Conservation (phyloP, 2,113 vertebrate genomes). For the Lepidothrix coronata region DNA sequence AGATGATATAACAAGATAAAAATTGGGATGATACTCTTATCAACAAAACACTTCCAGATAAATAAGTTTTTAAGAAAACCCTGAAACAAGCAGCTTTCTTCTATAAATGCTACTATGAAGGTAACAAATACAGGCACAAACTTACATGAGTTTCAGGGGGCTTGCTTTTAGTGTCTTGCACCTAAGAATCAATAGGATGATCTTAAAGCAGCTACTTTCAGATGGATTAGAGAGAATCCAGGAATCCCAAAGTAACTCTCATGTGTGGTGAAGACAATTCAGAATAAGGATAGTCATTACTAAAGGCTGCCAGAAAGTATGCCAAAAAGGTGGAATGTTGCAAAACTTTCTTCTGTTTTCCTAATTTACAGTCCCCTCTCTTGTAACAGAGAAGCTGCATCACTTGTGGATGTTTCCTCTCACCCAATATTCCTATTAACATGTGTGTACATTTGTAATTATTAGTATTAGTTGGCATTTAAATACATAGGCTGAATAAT, state of each 20-base stretch:
- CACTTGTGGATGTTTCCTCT: background rate
- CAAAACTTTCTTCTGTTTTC: conserved; percentile 3
- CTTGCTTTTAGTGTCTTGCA: conserved; percentile 65
- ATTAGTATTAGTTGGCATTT: background rate
- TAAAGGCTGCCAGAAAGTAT: conserved; percentile 53
- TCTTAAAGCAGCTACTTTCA: conserved; percentile 69
- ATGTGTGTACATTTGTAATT: background rate
- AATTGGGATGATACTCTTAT: background rate
- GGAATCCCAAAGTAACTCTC: conserved; percentile 60
- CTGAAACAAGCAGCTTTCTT: conserved; percentile 28
- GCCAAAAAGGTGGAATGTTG: conserved; percentile 40
- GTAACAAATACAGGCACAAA: conserved; percentile 33
- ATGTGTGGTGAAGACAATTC: conserved; percentile 64
- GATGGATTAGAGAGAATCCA: conserved; percentile 65
- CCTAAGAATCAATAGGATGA: conserved; percentile 57
- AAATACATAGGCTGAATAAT: background rate
- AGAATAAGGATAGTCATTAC: conserved; percentile 62
- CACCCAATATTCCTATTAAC: background rate
- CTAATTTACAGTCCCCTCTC: background rate
- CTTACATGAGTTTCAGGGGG: conserved; percentile 46
- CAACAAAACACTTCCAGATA: conserved; percentile 20
- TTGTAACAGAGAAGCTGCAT: background rate
- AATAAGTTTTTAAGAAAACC: background rate
- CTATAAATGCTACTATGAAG: conserved; percentile 27
- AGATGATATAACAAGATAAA: background rate